These are phyloP conservation scores for Temnothorax nylanderi DNA, from an alignment of 1,140 invertebrate species.

Conservation along the genomic window DNA sequence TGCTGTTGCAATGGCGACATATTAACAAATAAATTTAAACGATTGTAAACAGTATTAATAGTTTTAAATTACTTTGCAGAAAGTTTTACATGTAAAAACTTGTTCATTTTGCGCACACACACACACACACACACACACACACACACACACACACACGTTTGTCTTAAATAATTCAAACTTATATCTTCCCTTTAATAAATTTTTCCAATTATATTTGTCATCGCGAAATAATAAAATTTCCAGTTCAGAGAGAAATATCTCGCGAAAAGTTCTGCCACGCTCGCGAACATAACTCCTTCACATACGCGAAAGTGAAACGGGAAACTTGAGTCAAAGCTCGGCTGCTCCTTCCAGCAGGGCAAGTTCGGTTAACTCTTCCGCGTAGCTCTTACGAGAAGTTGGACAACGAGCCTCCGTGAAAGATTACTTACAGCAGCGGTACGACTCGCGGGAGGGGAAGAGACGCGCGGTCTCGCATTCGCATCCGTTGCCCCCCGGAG, in stretches of 20 bases:
- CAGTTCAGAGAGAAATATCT: background rate
- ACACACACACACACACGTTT: background rate
- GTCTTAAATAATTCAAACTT: background rate
- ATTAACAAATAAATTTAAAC: background rate
- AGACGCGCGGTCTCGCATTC: background rate
- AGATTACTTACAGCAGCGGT: constrained; percentile 58
- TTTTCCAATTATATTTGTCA: background rate
- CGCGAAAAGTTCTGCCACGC: constrained; percentile 22
- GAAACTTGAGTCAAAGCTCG: constrained; percentile 41
- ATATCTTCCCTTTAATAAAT: background rate
- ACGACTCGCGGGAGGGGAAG: background rate
- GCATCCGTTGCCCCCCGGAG: constrained; percentile 15
- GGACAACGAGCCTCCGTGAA: constrained; percentile 52
- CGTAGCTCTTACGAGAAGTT: constrained; percentile 51
- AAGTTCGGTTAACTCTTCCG: constrained; percentile 40
- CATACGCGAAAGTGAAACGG: constrained; percentile 51
- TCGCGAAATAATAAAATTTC: background rate
- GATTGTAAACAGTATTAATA: background rate
- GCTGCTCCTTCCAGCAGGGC: constrained; percentile 2
- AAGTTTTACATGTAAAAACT: background rate
- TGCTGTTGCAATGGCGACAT: background rate
- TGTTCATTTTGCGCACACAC: too few species aligned
- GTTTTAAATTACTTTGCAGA: background rate
- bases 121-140: too few species aligned
- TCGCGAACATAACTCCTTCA: constrained; percentile 12